phyloP scores from a whole-genome alignment of 2,888 invertebrate genomes.

The Dynastes hyllus region DNA sequence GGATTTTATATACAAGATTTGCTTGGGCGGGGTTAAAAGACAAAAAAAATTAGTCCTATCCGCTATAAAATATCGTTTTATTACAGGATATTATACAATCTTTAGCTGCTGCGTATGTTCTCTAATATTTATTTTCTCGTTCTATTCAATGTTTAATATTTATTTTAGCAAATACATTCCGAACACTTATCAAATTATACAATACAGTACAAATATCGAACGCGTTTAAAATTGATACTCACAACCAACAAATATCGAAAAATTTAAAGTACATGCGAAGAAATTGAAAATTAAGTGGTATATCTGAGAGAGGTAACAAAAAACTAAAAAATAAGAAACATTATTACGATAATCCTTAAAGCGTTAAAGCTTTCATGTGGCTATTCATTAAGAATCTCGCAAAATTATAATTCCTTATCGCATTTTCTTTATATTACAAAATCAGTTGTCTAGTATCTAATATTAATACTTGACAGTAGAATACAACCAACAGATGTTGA shows the following conservation, averaged over 20 bases:
- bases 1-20: background rate
- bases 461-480: too few species aligned
- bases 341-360: too few species aligned
- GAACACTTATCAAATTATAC: background rate
- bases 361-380: too few species aligned
- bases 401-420: too few species aligned
- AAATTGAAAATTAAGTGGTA: background rate
- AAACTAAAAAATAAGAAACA: too few species aligned
- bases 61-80: constrained; percentile 42
- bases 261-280: background rate
- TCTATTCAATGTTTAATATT: constrained; percentile 45
- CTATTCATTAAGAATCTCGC: too few species aligned
- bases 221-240: background rate
- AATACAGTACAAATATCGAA: constrained; percentile 8
- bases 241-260: background rate
- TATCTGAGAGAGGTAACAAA: too few species aligned
- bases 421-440: too few species aligned
- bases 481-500: too few species aligned
- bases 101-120: constrained; percentile 48
- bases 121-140: constrained; percentile 42
- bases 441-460: too few species aligned
- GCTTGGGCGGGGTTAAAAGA: background rate
- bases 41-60: constrained; percentile 12
- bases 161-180: constrained; percentile 31
- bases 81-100: constrained; percentile 42